Evolutionary conservation across 2,888 invertebrate genomes (phyloP), one percentile per base, ranked within the genome.

Genomic region (Microchrysa polita): DNA sequence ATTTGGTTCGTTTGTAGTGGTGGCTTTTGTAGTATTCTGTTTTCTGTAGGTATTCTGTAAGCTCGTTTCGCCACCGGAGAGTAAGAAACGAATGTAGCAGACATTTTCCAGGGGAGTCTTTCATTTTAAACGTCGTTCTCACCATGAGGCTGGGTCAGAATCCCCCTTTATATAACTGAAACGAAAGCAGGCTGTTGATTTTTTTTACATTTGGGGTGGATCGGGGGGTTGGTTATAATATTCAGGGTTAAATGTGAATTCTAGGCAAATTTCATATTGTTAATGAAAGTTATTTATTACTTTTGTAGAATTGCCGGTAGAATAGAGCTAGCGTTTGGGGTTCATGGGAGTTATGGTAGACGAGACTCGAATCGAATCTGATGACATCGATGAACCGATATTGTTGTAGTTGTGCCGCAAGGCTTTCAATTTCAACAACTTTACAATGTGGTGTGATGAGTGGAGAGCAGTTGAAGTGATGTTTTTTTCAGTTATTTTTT

Each of bases 231-330:
- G n/a, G 5, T n/a, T n/a, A n/a, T n/a, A n/a, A n/a, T n/a, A n/a
- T 5, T 14, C 52, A 4, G n/a, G 20, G n/a, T 27, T 34, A 2
- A 12, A 23, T 5, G 34, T 48, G 27, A 7, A 34, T 34, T 34
- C 7, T 7, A 34, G 27, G 27, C 27, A 34, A 34, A 34, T 44
- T 44, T 65, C 65, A 65, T 65, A 65, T 44, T 22, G 44, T 22
- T 48, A 27, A 65, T 65, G 48, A 65, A 65, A 65, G 48, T 48
- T 65, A 65, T 65, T 65, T 48, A 65, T 65, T 65, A 14, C n/a
- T n/a, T n/a, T 20, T 27, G 20, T 65, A 44, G 48, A 44, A 65
- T 42, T 65, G 65, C 16, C 20, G 7, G 5, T 10, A 23, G 18
- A 61, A 61, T 40, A 34, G 27, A 34, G 7, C 2, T 34, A 7